phyloP scores from a whole-genome alignment of 2,113 vertebrate species.

The Cyanoramphus novaezelandiae region DNA sequence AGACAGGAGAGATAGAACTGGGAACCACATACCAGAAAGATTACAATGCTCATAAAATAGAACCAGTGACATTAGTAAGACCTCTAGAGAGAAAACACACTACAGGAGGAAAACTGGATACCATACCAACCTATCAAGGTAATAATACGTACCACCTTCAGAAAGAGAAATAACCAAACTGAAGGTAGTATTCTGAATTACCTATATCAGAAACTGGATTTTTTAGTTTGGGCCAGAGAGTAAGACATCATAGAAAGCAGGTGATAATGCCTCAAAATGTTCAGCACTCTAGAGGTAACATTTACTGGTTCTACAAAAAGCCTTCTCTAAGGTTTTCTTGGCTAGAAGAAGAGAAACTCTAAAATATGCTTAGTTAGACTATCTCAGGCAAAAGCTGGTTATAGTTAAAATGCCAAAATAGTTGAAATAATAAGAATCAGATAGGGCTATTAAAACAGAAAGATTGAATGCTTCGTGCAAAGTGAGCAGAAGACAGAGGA shows the following conservation, averaged over 20 bases:
- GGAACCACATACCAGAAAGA: conserved; percentile 81
- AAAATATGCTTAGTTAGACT: background rate
- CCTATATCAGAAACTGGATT: background rate
- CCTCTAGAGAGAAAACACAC: conserved; percentile 70
- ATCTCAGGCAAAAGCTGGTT: background rate
- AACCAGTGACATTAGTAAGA: conserved; percentile 66
- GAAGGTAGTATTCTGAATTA: background rate
- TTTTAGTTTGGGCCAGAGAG: background rate
- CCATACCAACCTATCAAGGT: conserved; percentile 88
- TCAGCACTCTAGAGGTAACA: background rate
- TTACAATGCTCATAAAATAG: conserved; percentile 75
- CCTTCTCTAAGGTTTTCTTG: background rate
- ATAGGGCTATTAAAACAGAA: background rate
- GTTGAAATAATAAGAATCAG: background rate
- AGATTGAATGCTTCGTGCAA: background rate
- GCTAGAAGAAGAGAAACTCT: background rate
- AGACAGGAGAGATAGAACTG: conserved; percentile 73
- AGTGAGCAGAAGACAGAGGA: background rate
- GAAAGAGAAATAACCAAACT: background rate
- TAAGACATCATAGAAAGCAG: background rate
- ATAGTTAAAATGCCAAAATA: background rate
- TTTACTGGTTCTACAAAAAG: background rate
- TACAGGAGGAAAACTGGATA: conserved; percentile 75
- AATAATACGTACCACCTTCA: background rate
- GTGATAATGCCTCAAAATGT: background rate